Conservation (phyloP, 2,888 invertebrate species). For the Cacoxenus indagator region DNA sequence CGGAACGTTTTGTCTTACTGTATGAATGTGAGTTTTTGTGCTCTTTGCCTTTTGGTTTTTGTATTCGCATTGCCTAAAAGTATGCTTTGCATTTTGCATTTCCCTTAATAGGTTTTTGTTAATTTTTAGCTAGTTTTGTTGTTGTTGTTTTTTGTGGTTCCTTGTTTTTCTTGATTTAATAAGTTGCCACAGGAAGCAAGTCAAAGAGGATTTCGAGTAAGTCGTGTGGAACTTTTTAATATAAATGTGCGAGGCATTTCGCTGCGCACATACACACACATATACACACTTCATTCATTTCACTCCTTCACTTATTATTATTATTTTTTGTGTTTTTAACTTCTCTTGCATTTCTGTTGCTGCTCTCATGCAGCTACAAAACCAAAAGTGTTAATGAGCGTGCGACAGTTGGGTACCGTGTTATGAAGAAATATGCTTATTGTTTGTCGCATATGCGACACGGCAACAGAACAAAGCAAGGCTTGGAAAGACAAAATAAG, state of each 20-base stretch:
- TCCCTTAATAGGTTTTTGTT: conserved; percentile 57
- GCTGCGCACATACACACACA: neutral
- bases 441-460: conserved; percentile 13
- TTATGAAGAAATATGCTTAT: conserved; percentile 21
- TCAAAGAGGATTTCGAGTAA: conserved; percentile 16
- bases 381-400: conserved; percentile 17
- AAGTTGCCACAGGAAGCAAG: conserved; percentile 1
- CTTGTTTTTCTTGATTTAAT: conserved; percentile 17
- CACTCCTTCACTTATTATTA: neutral
- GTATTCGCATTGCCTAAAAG: conserved; percentile 25
- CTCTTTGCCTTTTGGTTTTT: conserved; percentile 1
- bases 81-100: conserved; percentile 40
- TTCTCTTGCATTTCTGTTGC: neutral
- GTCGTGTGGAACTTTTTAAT: conserved; percentile 17
- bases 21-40: neutral
- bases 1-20: neutral
- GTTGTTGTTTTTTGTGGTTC: conserved; percentile 8
- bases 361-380: neutral
- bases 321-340: neutral
- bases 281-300: neutral
- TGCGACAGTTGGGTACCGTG: neutral
- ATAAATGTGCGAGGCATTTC: neutral
- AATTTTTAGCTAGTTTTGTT: conserved; percentile 49
- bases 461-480: neutral
- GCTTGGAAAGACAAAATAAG: neutral